Evolutionary conservation across 2,888 invertebrate species (phyloP).

Genomic region (Craniophora ligustri): DNA sequence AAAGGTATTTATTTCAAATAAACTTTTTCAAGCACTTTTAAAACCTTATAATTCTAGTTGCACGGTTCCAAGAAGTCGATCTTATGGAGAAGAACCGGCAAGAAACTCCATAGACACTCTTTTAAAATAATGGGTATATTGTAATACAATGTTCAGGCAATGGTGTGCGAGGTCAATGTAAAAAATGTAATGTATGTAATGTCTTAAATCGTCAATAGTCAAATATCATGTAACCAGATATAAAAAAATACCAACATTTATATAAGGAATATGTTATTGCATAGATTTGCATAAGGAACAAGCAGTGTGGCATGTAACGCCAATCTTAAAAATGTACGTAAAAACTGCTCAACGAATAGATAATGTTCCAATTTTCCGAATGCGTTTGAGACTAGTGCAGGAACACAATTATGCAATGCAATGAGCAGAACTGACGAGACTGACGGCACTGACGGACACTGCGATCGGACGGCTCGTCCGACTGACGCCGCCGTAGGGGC

Average conservation of each 20-base stretch:
- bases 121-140: too few species aligned
- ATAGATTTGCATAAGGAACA: conserved; percentile 16
- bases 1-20: too few species aligned
- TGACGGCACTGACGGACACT: conserved; percentile 54
- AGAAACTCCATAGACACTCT: too few species aligned
- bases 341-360: conserved; percentile 28
- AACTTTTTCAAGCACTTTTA: too few species aligned
- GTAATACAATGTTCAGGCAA: too few species aligned
- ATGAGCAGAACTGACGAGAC: conserved; percentile 76
- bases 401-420: conserved; percentile 72
- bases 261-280: conserved; percentile 5
- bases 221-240: too few species aligned
- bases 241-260: conserved; percentile 11
- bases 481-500: conserved; percentile 55
- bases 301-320: conserved; percentile 4
- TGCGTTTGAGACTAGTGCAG: conserved; percentile 38
- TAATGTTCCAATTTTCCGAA: conserved; percentile 49
- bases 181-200: too few species aligned
- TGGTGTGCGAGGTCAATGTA: too few species aligned
- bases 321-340: background rate
- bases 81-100: too few species aligned
- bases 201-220: too few species aligned
- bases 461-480: conserved; percentile 62
- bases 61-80: too few species aligned
- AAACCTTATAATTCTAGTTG: too few species aligned